Conservation (phyloP, 2,797 vertebrate genomes). For the Sarcophilus harrisii region DNA sequence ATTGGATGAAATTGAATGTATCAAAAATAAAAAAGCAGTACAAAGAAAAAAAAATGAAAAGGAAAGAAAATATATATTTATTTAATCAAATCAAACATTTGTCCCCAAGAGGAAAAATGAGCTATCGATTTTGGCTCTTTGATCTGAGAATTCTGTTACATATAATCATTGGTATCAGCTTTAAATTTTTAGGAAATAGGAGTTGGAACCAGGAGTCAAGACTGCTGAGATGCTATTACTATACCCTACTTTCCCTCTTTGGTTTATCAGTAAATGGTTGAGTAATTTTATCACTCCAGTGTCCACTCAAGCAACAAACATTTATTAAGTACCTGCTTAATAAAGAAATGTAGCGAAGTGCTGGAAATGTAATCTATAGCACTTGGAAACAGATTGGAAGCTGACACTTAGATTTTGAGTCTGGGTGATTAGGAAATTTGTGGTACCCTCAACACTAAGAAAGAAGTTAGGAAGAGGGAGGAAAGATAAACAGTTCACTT, state of each 20-base stretch:
- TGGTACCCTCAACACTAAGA: neutral
- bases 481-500: neutral
- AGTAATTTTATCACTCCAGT: neutral
- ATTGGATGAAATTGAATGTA: slow-evolving; percentile 2
- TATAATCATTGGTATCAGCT: neutral
- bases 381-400: neutral
- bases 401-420: neutral
- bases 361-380: neutral
- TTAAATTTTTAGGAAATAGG: neutral
- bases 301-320: neutral
- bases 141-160: slow-evolving; percentile 9
- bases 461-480: neutral
- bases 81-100: neutral
- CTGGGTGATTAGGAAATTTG: neutral
- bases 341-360: neutral
- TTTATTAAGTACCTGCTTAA: neutral
- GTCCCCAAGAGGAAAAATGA: neutral
- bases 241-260: neutral
- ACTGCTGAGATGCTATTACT: neutral
- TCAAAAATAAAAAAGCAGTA: neutral
- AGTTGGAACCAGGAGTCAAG: neutral
- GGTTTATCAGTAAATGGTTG: neutral
- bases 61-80: neutral
- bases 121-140: neutral
- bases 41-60: slow-evolving; percentile 24